Evolutionary conservation across 1,140 invertebrate genomes (phyloP).

Genomic region (Dolichoris vasculosae): DNA sequence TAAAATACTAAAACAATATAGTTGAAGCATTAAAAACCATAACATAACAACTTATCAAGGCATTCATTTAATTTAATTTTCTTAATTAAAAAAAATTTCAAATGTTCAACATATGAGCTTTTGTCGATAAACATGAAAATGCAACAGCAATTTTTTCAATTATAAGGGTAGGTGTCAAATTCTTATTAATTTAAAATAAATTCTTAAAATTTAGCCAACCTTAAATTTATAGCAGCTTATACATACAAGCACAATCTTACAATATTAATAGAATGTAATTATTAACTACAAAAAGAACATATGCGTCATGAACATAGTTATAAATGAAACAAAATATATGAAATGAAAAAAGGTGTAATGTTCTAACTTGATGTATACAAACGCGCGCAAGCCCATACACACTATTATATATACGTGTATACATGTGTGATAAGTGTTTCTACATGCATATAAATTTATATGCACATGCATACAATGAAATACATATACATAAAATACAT

Average conservation of each 20-base stretch:
- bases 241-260: slow-evolving; percentile 18
- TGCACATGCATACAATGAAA: not conserved
- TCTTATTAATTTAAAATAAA: not conserved
- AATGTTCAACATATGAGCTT: no score
- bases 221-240: slow-evolving; percentile 7
- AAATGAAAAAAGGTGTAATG: slow-evolving; percentile 38
- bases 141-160: not conserved
- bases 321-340: slow-evolving; percentile 25
- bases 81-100: no score
- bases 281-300: slow-evolving; percentile 7
- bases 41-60: no score
- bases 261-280: not conserved
- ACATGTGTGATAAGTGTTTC: no score
- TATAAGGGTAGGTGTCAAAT: not conserved
- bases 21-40: no score
- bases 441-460: not conserved
- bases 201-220: not conserved
- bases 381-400: not conserved
- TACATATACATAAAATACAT: no score
- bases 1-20: no score
- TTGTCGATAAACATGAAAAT: no score
- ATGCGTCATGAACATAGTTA: slow-evolving; percentile 4
- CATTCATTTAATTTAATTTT: no score
- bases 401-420: not conserved
- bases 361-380: not conserved